A percentile compares a stretch with the other conserved stretches of the same genome.
Evolutionary conservation across 2,888 invertebrate species (phyloP).

Genomic region (Hirudinaria manillensis): DNA sequence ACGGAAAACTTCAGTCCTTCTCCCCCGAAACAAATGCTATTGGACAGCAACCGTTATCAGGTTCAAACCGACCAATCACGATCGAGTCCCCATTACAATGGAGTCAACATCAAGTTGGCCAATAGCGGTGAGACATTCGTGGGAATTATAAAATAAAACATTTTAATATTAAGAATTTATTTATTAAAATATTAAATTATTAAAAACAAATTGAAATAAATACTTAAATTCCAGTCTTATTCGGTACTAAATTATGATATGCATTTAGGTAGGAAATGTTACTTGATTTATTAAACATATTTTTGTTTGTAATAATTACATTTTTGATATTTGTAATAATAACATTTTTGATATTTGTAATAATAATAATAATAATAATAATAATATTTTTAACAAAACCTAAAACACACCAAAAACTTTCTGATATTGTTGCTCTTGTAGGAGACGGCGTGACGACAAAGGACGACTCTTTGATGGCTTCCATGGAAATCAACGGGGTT

Average conservation of each 20-base stretch:
- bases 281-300: too few relatives aligned
- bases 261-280: too few relatives aligned
- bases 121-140: slow-evolving; percentile 5
- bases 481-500: slow-evolving; percentile 2
- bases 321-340: too few relatives aligned
- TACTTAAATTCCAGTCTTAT: not conserved
- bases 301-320: not conserved
- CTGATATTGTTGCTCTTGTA: not conserved
- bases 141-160: too few relatives aligned
- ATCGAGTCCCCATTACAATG: not conserved
- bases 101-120: slow-evolving; percentile 16
- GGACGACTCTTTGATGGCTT: not conserved
- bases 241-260: too few relatives aligned
- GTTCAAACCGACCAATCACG: slow-evolving; percentile 20
- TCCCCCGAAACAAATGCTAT: slow-evolving; percentile 18
- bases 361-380: too few relatives aligned
- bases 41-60: not conserved
- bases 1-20: slow-evolving; percentile 16
- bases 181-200: not conserved
- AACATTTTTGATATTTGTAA: not conserved
- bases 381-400: too few relatives aligned
- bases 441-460: not conserved
- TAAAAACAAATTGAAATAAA: not conserved
- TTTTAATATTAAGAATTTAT: not conserved
- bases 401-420: too few relatives aligned